Base-by-base conservation (phyloP, 2,888 invertebrate species). In the Anarsia innoxiella region DNA sequence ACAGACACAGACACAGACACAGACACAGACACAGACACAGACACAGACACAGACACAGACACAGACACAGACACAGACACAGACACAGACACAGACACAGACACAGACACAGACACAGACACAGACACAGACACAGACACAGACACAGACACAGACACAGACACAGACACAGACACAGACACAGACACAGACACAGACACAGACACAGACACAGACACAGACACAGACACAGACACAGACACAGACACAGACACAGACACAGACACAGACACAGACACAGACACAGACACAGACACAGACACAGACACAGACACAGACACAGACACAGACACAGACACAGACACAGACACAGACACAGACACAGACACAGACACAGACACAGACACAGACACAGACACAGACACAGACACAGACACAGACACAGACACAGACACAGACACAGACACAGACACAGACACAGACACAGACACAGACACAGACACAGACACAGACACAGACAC, bases 121-220 rank as follows among this genome's bases (percentile, higher is more conserved):
- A 28, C 28, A 12, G 28, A 11, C 28, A 28, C 28, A 12, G 28
- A 28, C 28, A 28, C 12, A 28, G 28, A 28, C 28, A 28, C 28
- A 12, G 28, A 28, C 28, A 12, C 28, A 12, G 28, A 28, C 28
- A 28, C 12, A 4, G 28, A 28, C 12, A 28, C 28, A 12, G 28
- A 28, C 28, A 28, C 28, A 12, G 28, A 28, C 12, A 28, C 28
- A 12, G 28, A 28, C 12, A 28, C 28, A 12, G 28, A 28, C 28
- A 28, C 28, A 12, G 28, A 28, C 28, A 28, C 28, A 12, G 28
- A 11, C 28, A 28, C 28, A 12, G 28, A 28, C 28, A 28, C 12
- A 28, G 28, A 28, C 28, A 28, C 28, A n/a, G 28, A 28, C 28
- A 12, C 28, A n/a, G 28, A 28, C 28, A 28, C 12, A 28, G 28